These are phyloP conservation scores for Octopus sinensis DNA, from an alignment of 1,140 invertebrate genomes.

Conservation along the genomic window DNA sequence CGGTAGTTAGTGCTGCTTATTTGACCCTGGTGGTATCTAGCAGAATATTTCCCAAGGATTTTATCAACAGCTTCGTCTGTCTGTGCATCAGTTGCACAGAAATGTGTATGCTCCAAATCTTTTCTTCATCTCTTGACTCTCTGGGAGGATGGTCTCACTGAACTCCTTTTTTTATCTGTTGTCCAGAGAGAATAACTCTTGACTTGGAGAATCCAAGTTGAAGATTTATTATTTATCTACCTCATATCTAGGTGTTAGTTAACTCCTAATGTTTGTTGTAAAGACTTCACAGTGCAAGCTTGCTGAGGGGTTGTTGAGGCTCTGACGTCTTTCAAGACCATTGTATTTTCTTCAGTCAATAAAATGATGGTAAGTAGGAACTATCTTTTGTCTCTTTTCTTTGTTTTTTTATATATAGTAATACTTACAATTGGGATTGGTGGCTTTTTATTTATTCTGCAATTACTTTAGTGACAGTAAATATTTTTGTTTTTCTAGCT, in stretches of 20 bases:
- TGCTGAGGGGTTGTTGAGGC: not conserved
- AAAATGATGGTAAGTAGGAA: conserved; percentile 10
- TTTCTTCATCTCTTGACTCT: not conserved
- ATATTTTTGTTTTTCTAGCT: not conserved
- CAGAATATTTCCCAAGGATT: not conserved
- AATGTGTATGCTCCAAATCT: not conserved
- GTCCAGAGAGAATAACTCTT: conserved; percentile 7
- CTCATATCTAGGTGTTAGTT: conserved; percentile 10
- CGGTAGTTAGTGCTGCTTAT: conserved; percentile 11
- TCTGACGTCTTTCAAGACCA: conserved; percentile 7
- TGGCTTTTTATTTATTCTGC: conserved; percentile 11
- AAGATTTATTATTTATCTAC: conserved; percentile 9
- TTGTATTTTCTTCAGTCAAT: conserved; percentile 12
- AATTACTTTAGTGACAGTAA: conserved; percentile 7
- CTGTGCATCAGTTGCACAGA: not conserved
- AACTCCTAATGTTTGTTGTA: conserved; percentile 4
- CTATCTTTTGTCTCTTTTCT: conserved; percentile 9
- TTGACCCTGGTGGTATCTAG: not conserved
- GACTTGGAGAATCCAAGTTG: not conserved
- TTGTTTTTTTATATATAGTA: conserved; percentile 7
- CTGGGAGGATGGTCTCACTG: not conserved
- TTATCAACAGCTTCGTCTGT: not conserved
- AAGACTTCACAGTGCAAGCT: conserved; percentile 7
- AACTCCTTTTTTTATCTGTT: not conserved
- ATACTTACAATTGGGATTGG: not conserved